These are phyloP conservation scores for Polymixis lichenea DNA, from an alignment of 2,888 invertebrate species.

Conservation along the genomic window DNA sequence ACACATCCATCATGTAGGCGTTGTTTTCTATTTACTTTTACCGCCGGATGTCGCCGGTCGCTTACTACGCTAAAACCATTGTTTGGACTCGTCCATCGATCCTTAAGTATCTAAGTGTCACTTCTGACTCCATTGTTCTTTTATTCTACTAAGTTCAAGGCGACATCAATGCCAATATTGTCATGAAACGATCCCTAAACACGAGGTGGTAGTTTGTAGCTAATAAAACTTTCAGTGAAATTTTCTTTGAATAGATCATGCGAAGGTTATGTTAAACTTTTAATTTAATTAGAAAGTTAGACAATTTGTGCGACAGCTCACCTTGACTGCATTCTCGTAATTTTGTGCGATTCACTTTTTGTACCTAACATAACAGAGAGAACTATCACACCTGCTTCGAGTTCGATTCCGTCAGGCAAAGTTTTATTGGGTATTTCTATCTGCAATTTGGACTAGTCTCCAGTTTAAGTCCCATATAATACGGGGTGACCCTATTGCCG, in stretches of 20 bases:
- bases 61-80: slow-evolving; percentile 18
- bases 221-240: slow-evolving; percentile 33
- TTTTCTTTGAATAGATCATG: slow-evolving; percentile 45
- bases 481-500: neutral
- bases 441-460: neutral
- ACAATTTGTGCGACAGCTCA: slow-evolving; percentile 24
- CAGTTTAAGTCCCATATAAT: neutral
- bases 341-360: slow-evolving; percentile 23
- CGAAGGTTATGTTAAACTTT: slow-evolving; percentile 38
- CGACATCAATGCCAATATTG: slow-evolving; percentile 35
- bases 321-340: slow-evolving; percentile 55
- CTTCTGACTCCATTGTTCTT: slow-evolving; percentile 46
- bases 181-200: slow-evolving; percentile 49
- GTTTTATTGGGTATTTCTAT: too few relatives aligned
- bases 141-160: slow-evolving; percentile 54
- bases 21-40: slow-evolving; percentile 20
- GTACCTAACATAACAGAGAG: neutral
- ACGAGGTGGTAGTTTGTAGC: slow-evolving; percentile 43
- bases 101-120: slow-evolving; percentile 13
- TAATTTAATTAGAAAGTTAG: slow-evolving; percentile 31
- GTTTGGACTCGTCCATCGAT: slow-evolving; percentile 21
- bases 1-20: neutral
- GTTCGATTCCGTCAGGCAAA: too few relatives aligned
- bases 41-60: neutral
- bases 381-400: neutral